These are phyloP conservation scores for Lycocerus yunnanus DNA, from an alignment of 2,888 invertebrate species.

Conservation along the genomic window DNA sequence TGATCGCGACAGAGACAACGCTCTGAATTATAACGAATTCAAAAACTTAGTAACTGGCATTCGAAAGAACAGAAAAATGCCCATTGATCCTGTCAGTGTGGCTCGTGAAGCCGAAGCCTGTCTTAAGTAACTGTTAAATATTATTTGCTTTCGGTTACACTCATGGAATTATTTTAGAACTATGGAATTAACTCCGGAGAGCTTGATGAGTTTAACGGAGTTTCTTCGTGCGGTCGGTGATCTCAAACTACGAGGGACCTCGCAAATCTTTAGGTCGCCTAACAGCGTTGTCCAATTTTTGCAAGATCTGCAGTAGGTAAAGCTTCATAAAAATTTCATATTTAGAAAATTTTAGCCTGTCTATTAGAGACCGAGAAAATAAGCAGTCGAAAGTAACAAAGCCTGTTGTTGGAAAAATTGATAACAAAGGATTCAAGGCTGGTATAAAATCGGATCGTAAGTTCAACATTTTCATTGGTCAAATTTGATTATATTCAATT, in stretches of 20 bases:
- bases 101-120: slow-evolving; percentile 58
- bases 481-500: no score
- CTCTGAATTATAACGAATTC: slow-evolving; percentile 64
- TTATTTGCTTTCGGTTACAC: neutral
- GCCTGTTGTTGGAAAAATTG: neutral
- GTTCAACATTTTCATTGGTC: neutral
- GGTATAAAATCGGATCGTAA: neutral
- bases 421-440: neutral
- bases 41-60: slow-evolving; percentile 62
- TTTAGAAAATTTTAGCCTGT: neutral
- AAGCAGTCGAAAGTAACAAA: neutral
- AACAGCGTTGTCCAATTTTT: slow-evolving; percentile 49
- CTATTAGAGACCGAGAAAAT: neutral
- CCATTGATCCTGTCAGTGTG: slow-evolving; percentile 60
- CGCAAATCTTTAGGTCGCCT: slow-evolving; percentile 66
- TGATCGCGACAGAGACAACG: slow-evolving; percentile 60
- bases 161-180: slow-evolving; percentile 26
- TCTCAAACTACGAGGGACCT: slow-evolving; percentile 69
- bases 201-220: slow-evolving; percentile 48
- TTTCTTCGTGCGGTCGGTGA: slow-evolving; percentile 70
- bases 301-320: slow-evolving; percentile 33
- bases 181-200: slow-evolving; percentile 40
- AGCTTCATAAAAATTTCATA: no score
- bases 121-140: slow-evolving; percentile 42
- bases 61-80: slow-evolving; percentile 59